Evolutionary conservation across 35 echinoderm and acorn worm genomes (phyloP).

Genomic region (Strongylocentrotus purpuratus): DNA sequence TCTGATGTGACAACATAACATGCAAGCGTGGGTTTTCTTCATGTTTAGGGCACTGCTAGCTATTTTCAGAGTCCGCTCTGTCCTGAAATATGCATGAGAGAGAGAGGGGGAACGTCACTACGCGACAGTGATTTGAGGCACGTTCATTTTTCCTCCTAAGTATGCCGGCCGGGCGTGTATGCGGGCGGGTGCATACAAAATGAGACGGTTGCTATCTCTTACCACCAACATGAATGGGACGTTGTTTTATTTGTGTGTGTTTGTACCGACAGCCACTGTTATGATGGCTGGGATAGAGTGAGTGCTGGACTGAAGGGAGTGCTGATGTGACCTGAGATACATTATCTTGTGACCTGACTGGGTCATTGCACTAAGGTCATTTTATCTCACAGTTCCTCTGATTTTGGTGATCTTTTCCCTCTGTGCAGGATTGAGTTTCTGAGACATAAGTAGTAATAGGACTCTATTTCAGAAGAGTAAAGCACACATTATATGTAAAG

Average conservation of each 20-base stretch:
- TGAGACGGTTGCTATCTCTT: not conserved
- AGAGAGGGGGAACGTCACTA: not conserved
- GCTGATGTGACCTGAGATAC: not conserved
- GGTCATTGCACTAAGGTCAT: conserved; percentile 6
- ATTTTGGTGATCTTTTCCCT: not conserved
- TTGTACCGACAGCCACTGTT: not conserved
- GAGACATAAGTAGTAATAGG: not conserved
- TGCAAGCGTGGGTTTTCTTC: not conserved
- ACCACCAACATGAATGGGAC: not conserved
- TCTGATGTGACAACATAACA: not conserved
- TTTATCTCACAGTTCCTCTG: not conserved
- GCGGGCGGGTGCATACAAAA: conserved; percentile 6
- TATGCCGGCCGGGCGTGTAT: not conserved
- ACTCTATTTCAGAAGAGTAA: not conserved
- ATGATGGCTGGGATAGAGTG: not conserved
- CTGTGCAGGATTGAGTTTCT: not conserved
- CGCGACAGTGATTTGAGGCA: conserved; percentile 15
- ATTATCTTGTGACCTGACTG: not conserved
- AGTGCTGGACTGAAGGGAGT: not conserved
- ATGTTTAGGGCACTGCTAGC: not conserved
- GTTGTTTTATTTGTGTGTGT: not conserved
- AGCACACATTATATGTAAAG: not conserved
- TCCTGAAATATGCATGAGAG: not conserved
- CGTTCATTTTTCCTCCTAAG: not conserved
- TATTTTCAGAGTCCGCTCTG: not conserved